Percentiles rank a stretch among this genome's conserved stretches.
phyloP scores from a whole-genome alignment of 2,113 vertebrate species.

The Picathartes gymnocephalus region DNA sequence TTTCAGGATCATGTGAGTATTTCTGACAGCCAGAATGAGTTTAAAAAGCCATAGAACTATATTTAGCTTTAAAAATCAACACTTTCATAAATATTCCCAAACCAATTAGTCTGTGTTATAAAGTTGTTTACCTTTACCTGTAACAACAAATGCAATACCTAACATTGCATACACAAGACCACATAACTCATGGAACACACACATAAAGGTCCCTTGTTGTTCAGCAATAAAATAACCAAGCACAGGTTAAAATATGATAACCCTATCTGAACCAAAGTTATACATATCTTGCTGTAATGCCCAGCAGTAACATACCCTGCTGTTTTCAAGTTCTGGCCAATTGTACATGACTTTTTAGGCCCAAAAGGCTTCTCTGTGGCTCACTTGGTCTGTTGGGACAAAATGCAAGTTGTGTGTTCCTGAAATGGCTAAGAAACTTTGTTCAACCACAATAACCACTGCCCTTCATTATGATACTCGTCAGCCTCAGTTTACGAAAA shows the following conservation, averaged over 20 bases:
- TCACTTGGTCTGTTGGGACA: not conserved
- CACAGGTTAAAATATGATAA: not conserved
- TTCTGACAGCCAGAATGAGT: constrained; percentile 67
- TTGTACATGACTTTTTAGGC: not conserved
- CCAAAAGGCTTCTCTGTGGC: not conserved
- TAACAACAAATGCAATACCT: constrained; percentile 41
- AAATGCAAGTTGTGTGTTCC: accelerated
- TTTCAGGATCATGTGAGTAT: constrained; percentile 56
- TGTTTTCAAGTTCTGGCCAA: not conserved
- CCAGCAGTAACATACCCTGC: not conserved
- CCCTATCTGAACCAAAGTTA: not conserved
- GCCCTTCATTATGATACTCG: accelerated
- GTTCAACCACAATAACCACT: accelerated
- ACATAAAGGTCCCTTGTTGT: not conserved
- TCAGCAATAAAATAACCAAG: not conserved
- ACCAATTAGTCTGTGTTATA: constrained; percentile 69
- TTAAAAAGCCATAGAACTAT: constrained; percentile 63
- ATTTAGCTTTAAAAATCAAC: constrained; percentile 72
- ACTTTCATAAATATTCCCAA: constrained; percentile 78
- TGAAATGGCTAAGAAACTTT: not conserved
- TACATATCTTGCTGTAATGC: not conserved
- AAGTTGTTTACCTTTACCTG: constrained; percentile 64
- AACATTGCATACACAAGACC: not conserved
- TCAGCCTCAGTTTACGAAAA: not conserved
- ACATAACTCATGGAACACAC: not conserved